Conservation (phyloP, 2,888 invertebrate species). For the Tinea semifulvella region DNA sequence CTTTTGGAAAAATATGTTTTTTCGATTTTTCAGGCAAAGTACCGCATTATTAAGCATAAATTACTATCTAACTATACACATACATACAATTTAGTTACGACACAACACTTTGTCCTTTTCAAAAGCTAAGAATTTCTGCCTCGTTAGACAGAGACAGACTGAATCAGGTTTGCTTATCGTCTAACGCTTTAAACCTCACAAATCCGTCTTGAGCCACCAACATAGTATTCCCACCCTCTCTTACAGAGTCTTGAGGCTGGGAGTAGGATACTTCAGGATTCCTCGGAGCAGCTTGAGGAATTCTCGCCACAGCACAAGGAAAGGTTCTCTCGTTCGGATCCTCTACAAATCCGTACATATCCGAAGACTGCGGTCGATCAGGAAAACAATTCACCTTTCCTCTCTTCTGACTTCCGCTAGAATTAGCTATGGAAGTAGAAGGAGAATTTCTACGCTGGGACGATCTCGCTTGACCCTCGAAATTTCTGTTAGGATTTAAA, state of each 20-base stretch:
- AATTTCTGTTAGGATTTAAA: conserved; percentile 60
- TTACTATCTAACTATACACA: conserved; percentile 40
- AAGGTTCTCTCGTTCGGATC: conserved; percentile 52
- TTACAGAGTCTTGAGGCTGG: conserved; percentile 63
- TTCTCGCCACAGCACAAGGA: conserved; percentile 47
- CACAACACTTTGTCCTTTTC: conserved; percentile 22
- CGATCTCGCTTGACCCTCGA: conserved; percentile 46
- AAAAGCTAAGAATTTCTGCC: conserved; percentile 52
- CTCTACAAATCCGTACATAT: conserved; percentile 65
- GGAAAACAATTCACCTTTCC: conserved; percentile 64
- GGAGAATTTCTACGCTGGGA: conserved; percentile 59
- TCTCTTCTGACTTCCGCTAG: conserved; percentile 59
- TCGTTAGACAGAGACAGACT: conserved; percentile 43
- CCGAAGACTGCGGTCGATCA: conserved; percentile 71
- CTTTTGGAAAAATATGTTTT: too few relatives aligned
- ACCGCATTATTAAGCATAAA: conserved; percentile 9
- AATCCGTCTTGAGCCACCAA: conserved; percentile 91
- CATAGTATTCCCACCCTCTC: conserved; percentile 74
- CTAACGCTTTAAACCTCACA: conserved; percentile 82
- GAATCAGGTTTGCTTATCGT: conserved; percentile 62
- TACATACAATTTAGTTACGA: conserved; percentile 38
- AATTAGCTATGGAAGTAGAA: conserved; percentile 50
- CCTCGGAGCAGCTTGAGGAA: conserved; percentile 62
- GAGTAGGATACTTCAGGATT: conserved; percentile 61
- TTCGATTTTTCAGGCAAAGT: too few relatives aligned